Base-by-base conservation (phyloP, 2,888 invertebrate genomes). In the Bugula neritina region DNA sequence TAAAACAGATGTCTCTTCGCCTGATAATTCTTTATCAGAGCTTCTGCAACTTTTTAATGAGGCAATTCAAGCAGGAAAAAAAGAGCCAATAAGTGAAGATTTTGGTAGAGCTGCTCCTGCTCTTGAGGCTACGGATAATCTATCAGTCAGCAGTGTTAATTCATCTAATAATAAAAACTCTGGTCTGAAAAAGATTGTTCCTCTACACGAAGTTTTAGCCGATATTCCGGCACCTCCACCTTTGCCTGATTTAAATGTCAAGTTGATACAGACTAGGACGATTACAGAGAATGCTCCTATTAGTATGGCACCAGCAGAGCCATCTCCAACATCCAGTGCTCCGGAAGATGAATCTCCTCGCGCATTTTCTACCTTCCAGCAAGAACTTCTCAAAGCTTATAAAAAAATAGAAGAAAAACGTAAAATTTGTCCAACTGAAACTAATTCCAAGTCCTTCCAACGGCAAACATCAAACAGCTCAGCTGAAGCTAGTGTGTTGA, bases 331-430 rank as follows among this genome's bases (percentile, higher is more conserved):
- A 13, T 31, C 63, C 13, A 63, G 17, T 13, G 43, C 43, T 43
- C 43, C 43, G 17, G 43, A 43, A 43, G 43, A 43, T 43, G 43
- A 43, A 17, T 27, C 63, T 13, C 63, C 63, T 3, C 21, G 63
- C 3, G 31, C 5, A 5, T 63, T 63, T 34, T 25, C 63, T 5
- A 25, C 29, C 13, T 63, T 63, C 31, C 63, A 63, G 63, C 31
- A 63, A 27, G 25, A 63, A 31, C 63, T 63, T 2, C 29, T 63
- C 10, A 25, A 27, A 13, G 63, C 63, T 63, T 63, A 63, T 31
- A 31, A 63, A 31, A 63, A 63, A 63, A 63, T 63, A 25, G 63
- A 63, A 63, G 25, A 63, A 31, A 63, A 63, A n/a, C 63, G 63
- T n/a, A 63, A 63, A 63, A 63, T 27, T 63, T 31, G n/a, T 21